A percentile compares a stretch with the other conserved stretches of the same genome.
Conservation (phyloP, 2,888 invertebrate genomes). For the Meiosimyza platycephala region DNA sequence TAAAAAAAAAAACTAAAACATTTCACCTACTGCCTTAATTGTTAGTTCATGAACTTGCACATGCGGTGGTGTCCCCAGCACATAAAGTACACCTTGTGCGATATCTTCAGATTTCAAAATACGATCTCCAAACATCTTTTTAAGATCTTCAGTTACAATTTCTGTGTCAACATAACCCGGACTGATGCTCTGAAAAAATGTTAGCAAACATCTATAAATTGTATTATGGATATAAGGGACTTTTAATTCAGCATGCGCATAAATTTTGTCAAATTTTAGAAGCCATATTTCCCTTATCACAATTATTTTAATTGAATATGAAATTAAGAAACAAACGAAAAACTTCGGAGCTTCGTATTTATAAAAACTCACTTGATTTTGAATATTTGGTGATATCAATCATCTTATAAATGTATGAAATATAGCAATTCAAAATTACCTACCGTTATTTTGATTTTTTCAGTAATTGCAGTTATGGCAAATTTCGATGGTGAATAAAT, state of each 20-base stretch:
- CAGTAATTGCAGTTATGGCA: constrained; percentile 55
- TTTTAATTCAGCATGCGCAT: too few species aligned
- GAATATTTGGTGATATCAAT: too few species aligned
- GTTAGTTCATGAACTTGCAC: constrained; percentile 46
- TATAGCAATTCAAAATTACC: constrained; percentile 9
- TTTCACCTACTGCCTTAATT: constrained; percentile 57
- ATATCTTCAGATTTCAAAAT: constrained; percentile 52
- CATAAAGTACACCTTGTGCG: constrained; percentile 37
- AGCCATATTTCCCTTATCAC: too few species aligned
- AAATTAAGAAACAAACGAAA: too few species aligned
- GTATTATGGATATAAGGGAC: background rate
- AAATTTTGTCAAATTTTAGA: too few species aligned
- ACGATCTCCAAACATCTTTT: constrained; percentile 18
- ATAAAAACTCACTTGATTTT: too few species aligned
- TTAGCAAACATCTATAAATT: constrained; percentile 31
- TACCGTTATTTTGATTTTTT: constrained; percentile 48
- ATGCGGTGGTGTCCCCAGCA: constrained; percentile 43
- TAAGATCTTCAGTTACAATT: constrained; percentile 48
- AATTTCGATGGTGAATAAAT: constrained; percentile 54
- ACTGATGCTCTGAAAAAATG: constrained; percentile 40
- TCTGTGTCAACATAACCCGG: constrained; percentile 58
- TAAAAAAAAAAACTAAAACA: constrained; percentile 40
- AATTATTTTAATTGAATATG: too few species aligned
- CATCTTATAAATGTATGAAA: too few species aligned
- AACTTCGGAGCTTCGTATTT: too few species aligned